Conservation (phyloP, 2,113 vertebrate species). For the Notiomystis cincta region DNA sequence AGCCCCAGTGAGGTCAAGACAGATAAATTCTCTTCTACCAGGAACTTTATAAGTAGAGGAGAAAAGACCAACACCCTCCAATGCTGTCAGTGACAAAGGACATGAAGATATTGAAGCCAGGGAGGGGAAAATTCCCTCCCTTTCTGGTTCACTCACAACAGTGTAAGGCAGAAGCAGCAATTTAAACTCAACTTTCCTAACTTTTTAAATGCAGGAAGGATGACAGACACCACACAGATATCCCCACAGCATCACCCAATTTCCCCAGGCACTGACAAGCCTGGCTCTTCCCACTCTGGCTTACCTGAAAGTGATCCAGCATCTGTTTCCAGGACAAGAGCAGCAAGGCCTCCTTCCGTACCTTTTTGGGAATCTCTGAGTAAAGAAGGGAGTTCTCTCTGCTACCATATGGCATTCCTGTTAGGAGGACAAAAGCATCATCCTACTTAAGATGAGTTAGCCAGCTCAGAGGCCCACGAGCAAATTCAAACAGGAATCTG, state of each 20-base stretch:
- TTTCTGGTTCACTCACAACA: background rate
- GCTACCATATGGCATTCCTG: conserved; percentile 97
- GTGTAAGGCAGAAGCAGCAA: background rate
- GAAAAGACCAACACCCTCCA: background rate
- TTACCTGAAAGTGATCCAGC: conserved; percentile 97
- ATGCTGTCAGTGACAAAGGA: background rate
- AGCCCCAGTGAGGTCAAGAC: background rate
- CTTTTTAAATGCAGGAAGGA: background rate
- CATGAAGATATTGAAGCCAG: background rate
- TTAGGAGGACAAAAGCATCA: background rate
- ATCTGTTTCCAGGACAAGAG: conserved; percentile 98
- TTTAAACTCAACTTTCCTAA: background rate
- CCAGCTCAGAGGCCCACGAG: background rate
- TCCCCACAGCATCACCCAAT: background rate
- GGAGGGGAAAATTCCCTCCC: background rate
- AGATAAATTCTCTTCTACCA: background rate
- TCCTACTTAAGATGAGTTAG: background rate
- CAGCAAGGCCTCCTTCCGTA: conserved; percentile 89
- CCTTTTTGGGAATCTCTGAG: conserved; percentile 96
- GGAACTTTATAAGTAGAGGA: background rate
- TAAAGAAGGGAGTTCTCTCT: conserved; percentile 96
- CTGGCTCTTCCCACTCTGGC: background rate
- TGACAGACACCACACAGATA: background rate
- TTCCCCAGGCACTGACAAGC: background rate
- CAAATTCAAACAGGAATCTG: background rate